Percentiles rank a stretch among this genome's conserved stretches.
Conservation (phyloP, 1,140 invertebrate species). For the Lysiphlebus fabarum region DNA sequence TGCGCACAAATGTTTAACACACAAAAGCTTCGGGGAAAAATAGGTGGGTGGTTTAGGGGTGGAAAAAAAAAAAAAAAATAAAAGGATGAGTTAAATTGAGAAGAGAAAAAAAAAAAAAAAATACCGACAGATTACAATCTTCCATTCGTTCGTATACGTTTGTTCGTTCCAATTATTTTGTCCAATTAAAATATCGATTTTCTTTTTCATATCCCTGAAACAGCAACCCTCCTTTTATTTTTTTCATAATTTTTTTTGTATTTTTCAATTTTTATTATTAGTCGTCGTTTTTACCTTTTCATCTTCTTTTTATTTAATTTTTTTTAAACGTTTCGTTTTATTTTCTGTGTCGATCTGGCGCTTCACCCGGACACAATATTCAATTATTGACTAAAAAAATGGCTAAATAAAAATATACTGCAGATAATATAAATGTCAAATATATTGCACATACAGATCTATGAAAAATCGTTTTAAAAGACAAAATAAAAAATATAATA, state of each 20-base stretch:
- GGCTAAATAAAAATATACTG: too few species aligned
- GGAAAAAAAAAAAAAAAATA: conserved; percentile 15
- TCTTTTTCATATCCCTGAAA: conserved; percentile 31
- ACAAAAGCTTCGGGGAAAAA: not conserved
- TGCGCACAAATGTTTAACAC: conserved; percentile 10
- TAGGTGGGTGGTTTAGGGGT: conserved; percentile 1
- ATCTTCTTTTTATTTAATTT: conserved; percentile 8
- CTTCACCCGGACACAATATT: conserved; percentile 35
- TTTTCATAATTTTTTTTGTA: conserved; percentile 12
- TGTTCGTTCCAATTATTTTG: conserved; percentile 54
- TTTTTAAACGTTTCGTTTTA: conserved; percentile 11
- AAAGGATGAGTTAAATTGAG: conserved; percentile 21
- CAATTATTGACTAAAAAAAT: conserved; percentile 40
- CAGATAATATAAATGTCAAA: too few species aligned
- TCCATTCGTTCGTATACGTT: conserved; percentile 41
- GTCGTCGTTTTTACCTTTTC: conserved; percentile 16
- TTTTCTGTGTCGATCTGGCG: conserved; percentile 12
- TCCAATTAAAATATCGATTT: conserved; percentile 58
- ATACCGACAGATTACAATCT: conserved; percentile 49
- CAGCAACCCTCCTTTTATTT: conserved; percentile 8
- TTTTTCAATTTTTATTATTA: too few species aligned
- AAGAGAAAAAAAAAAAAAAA: conserved; percentile 39
- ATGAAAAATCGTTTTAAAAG: too few species aligned
- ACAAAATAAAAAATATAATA: too few species aligned
- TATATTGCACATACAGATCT: too few species aligned